Conservation (phyloP, 2,113 vertebrate genomes). For the Nycticebus coucang region DNA sequence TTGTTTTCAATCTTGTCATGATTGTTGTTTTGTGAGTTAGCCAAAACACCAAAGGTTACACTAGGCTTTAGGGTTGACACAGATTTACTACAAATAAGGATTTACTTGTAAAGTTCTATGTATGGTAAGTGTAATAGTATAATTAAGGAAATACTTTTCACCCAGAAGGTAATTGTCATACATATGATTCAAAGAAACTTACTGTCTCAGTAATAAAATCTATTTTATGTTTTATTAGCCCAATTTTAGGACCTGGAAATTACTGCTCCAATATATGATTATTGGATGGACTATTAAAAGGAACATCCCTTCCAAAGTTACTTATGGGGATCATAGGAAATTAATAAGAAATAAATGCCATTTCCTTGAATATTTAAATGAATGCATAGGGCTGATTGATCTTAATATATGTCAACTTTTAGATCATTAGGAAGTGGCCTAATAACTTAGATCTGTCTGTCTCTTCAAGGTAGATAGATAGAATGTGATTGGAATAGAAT, state of each 20-base stretch:
- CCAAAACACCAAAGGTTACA: too few species aligned
- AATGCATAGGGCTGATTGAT: background rate
- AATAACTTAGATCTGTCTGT: background rate
- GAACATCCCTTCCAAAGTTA: background rate
- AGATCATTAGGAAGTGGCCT: background rate
- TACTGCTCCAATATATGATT: background rate
- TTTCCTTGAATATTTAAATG: background rate
- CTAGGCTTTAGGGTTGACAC: too few species aligned
- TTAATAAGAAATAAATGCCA: background rate
- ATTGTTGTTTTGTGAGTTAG: too few species aligned
- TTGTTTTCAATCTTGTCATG: too few species aligned
- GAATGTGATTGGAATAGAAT: background rate
- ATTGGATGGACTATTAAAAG: background rate
- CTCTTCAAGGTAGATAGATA: background rate
- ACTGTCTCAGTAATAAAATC: background rate
- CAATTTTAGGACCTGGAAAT: background rate
- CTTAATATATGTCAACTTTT: background rate
- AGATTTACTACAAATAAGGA: background rate
- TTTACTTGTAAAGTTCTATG: background rate
- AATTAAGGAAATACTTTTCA: background rate
- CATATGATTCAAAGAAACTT: background rate
- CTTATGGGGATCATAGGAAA: background rate
- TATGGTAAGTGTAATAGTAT: background rate
- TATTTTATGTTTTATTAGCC: background rate
- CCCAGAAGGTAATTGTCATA: background rate